Conservation (phyloP, 2,888 invertebrate genomes). For the Nyleta sp. region DNA sequence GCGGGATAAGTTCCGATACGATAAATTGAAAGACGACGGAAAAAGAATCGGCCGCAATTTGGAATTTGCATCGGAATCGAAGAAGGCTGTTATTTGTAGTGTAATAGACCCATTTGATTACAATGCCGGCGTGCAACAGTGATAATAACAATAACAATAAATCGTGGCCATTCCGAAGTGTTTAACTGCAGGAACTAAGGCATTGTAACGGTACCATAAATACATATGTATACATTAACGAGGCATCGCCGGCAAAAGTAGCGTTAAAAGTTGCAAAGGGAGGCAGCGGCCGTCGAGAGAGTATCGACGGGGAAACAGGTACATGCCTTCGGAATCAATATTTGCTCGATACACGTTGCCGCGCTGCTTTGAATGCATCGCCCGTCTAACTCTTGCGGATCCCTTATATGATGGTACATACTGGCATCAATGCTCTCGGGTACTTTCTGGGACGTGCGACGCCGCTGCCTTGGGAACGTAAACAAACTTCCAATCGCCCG, state of each 20-base stretch:
- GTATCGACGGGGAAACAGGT: constrained; percentile 75
- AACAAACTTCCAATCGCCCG: no score
- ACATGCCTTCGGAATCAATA: constrained; percentile 78
- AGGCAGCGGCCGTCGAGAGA: constrained; percentile 13
- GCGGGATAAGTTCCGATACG: no score
- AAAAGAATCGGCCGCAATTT: no score
- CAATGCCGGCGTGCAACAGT: neutral
- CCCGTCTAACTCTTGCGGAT: constrained; percentile 42
- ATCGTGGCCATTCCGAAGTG: neutral
- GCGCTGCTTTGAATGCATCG: constrained; percentile 73
- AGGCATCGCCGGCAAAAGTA: constrained; percentile 29
- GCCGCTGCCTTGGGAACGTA: no score
- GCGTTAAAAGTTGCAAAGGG: constrained; percentile 51
- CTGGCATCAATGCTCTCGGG: no score
- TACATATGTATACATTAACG: constrained; percentile 16
- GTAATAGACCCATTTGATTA: neutral
- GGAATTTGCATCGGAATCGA: no score
- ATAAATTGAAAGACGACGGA: no score
- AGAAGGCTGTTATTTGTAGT: neutral
- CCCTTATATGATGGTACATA: constrained; percentile 65
- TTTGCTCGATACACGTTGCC: constrained; percentile 77
- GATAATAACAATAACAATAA: constrained; percentile 6
- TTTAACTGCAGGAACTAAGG: neutral
- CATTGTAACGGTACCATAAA: neutral
- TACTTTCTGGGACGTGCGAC: no score